Percentiles rank a stretch among this genome's conserved stretches.
Conservation (phyloP, 2,888 invertebrate species). For the Microctonus aethiopoides region DNA sequence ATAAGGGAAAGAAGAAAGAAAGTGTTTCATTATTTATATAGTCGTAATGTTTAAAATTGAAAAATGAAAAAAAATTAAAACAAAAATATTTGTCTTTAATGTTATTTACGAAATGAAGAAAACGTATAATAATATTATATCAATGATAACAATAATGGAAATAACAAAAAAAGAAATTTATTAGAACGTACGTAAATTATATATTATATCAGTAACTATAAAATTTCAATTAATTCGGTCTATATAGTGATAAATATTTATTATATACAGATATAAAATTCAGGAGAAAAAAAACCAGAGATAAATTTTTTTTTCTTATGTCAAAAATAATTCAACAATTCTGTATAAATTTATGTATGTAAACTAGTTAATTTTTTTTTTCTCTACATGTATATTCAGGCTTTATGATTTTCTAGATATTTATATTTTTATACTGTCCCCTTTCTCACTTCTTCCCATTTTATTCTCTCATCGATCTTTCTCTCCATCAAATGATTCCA, state of each 20-base stretch:
- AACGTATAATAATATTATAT: slow-evolving; percentile 4
- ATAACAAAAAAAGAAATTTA: slow-evolving; percentile 24
- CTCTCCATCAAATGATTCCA: slow-evolving; percentile 52
- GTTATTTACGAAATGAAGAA: slow-evolving; percentile 33
- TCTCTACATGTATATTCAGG: background rate
- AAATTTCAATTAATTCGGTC: slow-evolving; percentile 19
- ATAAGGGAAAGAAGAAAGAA: background rate
- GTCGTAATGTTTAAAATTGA: background rate
- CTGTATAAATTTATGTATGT: slow-evolving; percentile 12
- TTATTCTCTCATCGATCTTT: background rate
- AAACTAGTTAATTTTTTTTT: background rate
- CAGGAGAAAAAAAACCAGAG: slow-evolving; percentile 18
- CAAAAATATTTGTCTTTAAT: slow-evolving; percentile 38
- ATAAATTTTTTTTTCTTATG: slow-evolving; percentile 9
- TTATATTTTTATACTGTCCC: slow-evolving; percentile 63
- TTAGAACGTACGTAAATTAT: slow-evolving; percentile 32
- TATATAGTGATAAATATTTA: background rate
- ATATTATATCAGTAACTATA: slow-evolving; percentile 15
- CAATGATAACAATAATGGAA: background rate
- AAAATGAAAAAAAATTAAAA: background rate
- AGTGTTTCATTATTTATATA: background rate
- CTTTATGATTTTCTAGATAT: slow-evolving; percentile 60
- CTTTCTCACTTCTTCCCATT: background rate
- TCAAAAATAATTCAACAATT: slow-evolving; percentile 31
- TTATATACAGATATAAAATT: background rate